Evolutionary conservation across 2,797 vertebrate genomes (phyloP).

Genomic region (Streptopelia turtur): DNA sequence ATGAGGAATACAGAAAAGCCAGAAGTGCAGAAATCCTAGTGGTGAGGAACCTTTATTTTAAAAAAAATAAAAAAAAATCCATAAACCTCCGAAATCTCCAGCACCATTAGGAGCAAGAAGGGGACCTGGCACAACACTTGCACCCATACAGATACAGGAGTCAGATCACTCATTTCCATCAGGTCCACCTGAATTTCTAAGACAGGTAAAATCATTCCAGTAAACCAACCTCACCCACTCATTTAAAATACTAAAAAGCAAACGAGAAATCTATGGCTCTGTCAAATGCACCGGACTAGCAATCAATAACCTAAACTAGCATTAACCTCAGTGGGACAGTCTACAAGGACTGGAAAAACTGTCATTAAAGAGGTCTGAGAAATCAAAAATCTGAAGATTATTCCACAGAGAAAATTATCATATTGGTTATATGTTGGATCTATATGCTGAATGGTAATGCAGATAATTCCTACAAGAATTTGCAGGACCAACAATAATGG

Average conservation of each 20-base stretch:
- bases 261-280: not conserved
- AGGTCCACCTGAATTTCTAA: not conserved
- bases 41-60: not conserved
- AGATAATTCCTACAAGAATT: not conserved
- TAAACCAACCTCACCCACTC: not conserved
- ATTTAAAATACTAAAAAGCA: not conserved
- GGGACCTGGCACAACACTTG: not conserved
- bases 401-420: rapidly evolving
- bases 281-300: not conserved
- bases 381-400: not conserved
- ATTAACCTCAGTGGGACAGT: not conserved
- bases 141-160: not conserved
- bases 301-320: not conserved
- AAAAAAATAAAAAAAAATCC: not conserved
- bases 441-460: rapidly evolving
- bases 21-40: not conserved
- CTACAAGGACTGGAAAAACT: not conserved
- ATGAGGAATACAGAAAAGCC: not conserved
- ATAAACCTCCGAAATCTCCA: not conserved
- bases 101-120: not conserved
- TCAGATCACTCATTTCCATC: not conserved
- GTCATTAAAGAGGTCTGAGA: not conserved
- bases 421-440: not conserved
- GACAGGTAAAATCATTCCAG: not conserved
- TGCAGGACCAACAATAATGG: not conserved